Conservation (phyloP, 2,113 vertebrate species). For the Jaculus jaculus region DNA sequence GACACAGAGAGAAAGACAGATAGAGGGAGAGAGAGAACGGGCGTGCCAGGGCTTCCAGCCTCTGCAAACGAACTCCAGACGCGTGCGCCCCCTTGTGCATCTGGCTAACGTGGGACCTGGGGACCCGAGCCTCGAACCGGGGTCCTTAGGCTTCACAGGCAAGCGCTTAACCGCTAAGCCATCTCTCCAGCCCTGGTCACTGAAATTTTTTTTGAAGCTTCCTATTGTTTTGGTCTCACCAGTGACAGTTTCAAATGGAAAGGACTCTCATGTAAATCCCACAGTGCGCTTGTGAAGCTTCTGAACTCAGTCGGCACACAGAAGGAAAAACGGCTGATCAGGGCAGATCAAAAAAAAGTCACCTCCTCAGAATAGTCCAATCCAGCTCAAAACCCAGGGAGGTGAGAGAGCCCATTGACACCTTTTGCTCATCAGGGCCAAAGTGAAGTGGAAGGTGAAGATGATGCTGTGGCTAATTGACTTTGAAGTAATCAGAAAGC, state of each 20-base stretch:
- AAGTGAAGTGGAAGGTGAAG: neutral
- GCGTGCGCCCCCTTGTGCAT: too few relatives aligned
- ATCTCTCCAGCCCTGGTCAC: too few relatives aligned
- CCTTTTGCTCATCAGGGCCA: neutral
- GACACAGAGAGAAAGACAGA: too few relatives aligned
- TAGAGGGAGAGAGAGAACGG: too few relatives aligned
- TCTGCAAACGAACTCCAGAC: too few relatives aligned
- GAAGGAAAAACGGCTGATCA: neutral
- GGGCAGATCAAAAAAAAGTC: neutral
- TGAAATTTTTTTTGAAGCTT: neutral
- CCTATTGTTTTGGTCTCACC: neutral
- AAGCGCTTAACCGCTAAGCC: too few relatives aligned
- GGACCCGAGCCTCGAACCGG: too few relatives aligned
- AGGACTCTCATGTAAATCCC: neutral
- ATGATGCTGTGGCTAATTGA: neutral
- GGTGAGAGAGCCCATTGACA: fast-evolving
- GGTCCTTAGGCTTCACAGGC: too few relatives aligned
- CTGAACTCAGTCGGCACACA: neutral
- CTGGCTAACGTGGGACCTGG: too few relatives aligned
- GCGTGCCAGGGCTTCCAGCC: too few relatives aligned
- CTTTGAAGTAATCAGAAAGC: constrained; percentile 22
- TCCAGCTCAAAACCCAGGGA: neutral
- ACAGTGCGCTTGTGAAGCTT: neutral
- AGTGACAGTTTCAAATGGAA: neutral
- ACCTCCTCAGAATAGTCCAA: neutral